These are phyloP conservation scores for Malachius bipustulatus DNA, from an alignment of 2,888 invertebrate genomes.

Conservation along the genomic window DNA sequence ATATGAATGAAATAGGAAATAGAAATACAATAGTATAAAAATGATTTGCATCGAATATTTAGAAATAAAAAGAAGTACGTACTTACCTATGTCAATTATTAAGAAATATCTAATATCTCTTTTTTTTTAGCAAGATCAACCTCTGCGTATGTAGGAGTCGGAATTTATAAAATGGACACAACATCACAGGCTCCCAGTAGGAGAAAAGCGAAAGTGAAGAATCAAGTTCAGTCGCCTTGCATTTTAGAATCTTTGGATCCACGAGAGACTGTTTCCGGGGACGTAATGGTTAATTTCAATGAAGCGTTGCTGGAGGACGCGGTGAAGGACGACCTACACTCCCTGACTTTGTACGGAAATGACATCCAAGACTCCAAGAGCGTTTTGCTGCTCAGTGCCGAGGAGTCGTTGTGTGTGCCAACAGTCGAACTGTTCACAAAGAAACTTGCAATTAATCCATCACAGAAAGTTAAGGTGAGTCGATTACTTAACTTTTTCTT, in stretches of 20 bases:
- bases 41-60: no score
- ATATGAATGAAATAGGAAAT: no score
- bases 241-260: slow-evolving; percentile 30
- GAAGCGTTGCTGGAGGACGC: slow-evolving; percentile 10
- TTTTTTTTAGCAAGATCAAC: no score
- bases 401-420: slow-evolving; percentile 47
- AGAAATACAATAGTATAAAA: no score
- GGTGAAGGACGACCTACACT: slow-evolving; percentile 16
- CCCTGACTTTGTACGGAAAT: slow-evolving; percentile 21
- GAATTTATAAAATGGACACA: no score
- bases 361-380: slow-evolving; percentile 28
- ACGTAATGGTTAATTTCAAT: slow-evolving; percentile 9
- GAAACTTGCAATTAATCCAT: slow-evolving; percentile 38
- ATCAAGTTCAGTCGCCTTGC: slow-evolving; percentile 22
- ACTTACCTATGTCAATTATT: no score
- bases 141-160: no score
- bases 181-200: no score
- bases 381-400: slow-evolving; percentile 49
- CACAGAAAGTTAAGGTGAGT: slow-evolving; percentile 57
- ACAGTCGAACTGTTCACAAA: slow-evolving; percentile 43
- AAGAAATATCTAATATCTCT: no score
- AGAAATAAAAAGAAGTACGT: no score
- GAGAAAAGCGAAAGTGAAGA: no score
- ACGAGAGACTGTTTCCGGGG: slow-evolving; percentile 17
- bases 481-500: no score